Evolutionary conservation across 2,797 vertebrate species (phyloP).

Genomic region (Caiman crocodilus): DNA sequence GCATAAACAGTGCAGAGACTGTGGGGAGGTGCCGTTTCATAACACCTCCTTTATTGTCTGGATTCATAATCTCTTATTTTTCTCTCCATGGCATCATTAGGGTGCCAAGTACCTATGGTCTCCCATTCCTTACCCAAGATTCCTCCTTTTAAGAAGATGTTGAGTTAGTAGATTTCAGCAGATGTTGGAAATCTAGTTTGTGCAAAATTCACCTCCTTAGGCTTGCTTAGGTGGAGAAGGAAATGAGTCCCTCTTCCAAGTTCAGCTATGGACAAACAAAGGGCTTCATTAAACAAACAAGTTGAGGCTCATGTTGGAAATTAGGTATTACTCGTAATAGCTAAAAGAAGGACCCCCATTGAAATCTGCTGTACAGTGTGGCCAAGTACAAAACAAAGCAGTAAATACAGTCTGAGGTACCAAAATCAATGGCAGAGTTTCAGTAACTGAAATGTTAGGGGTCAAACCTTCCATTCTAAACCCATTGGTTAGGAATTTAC

Average conservation of each 20-base stretch:
- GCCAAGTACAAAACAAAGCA: background rate
- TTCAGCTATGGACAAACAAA: conserved; percentile 23
- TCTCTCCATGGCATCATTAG: background rate
- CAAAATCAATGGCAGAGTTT: conserved; percentile 13
- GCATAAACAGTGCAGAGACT: background rate
- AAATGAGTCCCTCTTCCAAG: conserved; percentile 35
- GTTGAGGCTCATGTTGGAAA: background rate
- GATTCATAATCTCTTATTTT: background rate
- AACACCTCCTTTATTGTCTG: background rate
- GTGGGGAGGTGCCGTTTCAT: background rate
- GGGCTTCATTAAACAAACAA: conserved; percentile 28
- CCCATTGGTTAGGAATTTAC: background rate
- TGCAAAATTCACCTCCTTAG: conserved; percentile 27
- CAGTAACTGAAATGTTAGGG: background rate
- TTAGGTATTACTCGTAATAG: background rate
- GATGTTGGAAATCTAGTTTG: conserved; percentile 1
- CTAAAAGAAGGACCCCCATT: rapidly evolving
- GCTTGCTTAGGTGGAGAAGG: conserved; percentile 11
- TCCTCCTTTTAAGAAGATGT: background rate
- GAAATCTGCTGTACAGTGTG: background rate
- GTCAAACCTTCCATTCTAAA: conserved; percentile 17
- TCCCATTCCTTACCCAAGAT: conserved; percentile 19
- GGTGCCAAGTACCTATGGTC: background rate
- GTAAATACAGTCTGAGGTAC: background rate
- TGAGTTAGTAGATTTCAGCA: conserved; percentile 25